Evolutionary conservation across 2,888 invertebrate species (phyloP).

Genomic region (Callosobruchus maculatus): DNA sequence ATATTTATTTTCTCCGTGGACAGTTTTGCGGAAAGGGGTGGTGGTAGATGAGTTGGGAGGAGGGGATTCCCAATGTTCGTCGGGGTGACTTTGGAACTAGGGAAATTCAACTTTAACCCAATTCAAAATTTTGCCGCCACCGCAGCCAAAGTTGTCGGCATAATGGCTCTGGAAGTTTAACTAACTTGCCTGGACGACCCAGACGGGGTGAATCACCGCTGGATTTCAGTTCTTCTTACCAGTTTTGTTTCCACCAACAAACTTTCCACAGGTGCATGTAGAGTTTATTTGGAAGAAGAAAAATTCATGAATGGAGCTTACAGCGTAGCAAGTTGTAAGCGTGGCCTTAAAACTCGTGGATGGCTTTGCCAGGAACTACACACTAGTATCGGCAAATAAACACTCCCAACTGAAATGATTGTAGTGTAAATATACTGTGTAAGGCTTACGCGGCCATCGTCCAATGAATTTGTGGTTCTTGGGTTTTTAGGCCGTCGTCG

Average conservation of each 20-base stretch:
- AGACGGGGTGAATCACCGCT: neutral
- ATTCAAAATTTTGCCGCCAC: slow-evolving; percentile 1
- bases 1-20: slow-evolving; percentile 31
- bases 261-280: neutral
- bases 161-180: neutral
- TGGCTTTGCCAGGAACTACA: no score
- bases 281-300: neutral
- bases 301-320: neutral
- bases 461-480: no score
- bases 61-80: neutral
- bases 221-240: neutral
- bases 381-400: no score
- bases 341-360: no score
- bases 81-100: slow-evolving; percentile 1
- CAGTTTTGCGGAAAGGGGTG: slow-evolving; percentile 14
- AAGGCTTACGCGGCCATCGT: no score
- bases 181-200: neutral
- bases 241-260: neutral
- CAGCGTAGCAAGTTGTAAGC: neutral
- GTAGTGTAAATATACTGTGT: no score
- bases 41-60: slow-evolving; percentile 15
- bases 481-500: no score
- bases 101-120: neutral
- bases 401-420: no score
- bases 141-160: neutral